Conservation (phyloP, 2,797 vertebrate species). For the Microcaecilia unicolor region DNA sequence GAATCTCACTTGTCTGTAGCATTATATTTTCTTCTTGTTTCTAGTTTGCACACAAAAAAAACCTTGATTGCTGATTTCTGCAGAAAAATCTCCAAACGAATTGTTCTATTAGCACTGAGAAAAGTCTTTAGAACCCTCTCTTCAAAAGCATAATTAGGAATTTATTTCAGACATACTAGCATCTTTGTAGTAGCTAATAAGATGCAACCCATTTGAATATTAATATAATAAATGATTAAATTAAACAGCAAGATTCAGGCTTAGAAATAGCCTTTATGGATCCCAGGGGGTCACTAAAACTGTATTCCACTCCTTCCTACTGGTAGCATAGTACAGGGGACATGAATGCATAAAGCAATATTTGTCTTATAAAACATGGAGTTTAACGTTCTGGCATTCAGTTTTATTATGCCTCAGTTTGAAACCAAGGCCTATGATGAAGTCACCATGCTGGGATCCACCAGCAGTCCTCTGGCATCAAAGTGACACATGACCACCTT, state of each 20-base stretch:
- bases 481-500: conserved; percentile 30
- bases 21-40: conserved; percentile 38
- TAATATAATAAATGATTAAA: conserved; percentile 82
- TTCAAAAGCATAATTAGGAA: conserved; percentile 71
- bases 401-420: conserved; percentile 56
- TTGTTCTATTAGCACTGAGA: conserved; percentile 62
- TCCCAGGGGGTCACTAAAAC: conserved; percentile 70
- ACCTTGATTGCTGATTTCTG: conserved; percentile 56
- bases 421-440: conserved; percentile 48
- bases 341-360: conserved; percentile 58
- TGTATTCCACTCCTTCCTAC: conserved; percentile 64
- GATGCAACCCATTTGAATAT: conserved; percentile 76
- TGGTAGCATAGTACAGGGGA: conserved; percentile 62
- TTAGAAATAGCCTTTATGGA: conserved; percentile 75
- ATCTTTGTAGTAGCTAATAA: conserved; percentile 74
- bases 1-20: too few species aligned
- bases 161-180: conserved; percentile 71
- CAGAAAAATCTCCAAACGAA: conserved; percentile 60
- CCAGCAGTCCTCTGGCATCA: conserved; percentile 36
- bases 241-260: conserved; percentile 77
- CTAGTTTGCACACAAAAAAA: conserved; percentile 45
- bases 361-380: conserved; percentile 65
- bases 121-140: conserved; percentile 65
- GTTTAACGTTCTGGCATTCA: conserved; percentile 52
- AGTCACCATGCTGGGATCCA: conserved; percentile 47